These are phyloP conservation scores for Aurelia aurita complex sp. Pacific DNA, from an alignment of 30 jellyfish, hydroid and myxozoan species.

Conservation along the genomic window DNA sequence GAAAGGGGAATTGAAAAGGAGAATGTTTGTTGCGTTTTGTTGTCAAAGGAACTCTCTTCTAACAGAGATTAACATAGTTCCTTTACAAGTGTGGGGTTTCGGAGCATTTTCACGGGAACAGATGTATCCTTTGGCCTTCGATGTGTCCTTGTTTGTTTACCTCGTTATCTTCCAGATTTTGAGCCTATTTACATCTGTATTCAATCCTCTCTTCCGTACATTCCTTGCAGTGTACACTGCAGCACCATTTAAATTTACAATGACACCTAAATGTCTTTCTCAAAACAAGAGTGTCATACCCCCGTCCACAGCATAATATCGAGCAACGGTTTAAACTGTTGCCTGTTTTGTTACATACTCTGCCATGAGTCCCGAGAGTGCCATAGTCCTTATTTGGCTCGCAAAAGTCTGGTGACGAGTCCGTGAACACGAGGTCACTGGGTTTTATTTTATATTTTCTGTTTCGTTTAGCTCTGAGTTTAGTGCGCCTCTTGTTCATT, in stretches of 20 bases:
- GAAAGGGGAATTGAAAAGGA: not conserved
- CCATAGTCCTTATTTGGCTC: constrained; percentile 78
- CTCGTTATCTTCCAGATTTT: not conserved
- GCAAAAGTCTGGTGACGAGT: constrained; percentile 86
- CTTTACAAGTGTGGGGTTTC: not conserved
- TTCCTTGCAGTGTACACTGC: constrained; percentile 61
- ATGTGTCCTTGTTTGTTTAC: not conserved
- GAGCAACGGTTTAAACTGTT: constrained; percentile 63
- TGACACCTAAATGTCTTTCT: constrained; percentile 60
- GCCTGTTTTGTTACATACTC: constrained; percentile 72
- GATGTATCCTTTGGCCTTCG: not conserved
- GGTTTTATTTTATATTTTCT: constrained; percentile 28
- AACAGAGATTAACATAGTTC: not conserved
- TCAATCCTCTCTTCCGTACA: constrained; percentile 66
- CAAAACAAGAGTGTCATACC: constrained; percentile 69
- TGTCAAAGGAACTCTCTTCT: not conserved
- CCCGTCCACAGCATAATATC: constrained; percentile 82
- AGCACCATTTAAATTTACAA: constrained; percentile 80
- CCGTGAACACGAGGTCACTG: constrained; percentile 63
- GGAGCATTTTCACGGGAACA: not conserved
- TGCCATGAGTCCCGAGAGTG: constrained; percentile 74
- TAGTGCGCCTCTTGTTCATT: constrained; percentile 59
- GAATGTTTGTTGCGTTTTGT: not conserved
- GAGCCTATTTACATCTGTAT: constrained; percentile 58
- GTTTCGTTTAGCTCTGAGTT: constrained; percentile 58